These are phyloP conservation scores for Pungitius pungitius DNA, from an alignment of 2,113 vertebrate genomes.

Conservation along the genomic window DNA sequence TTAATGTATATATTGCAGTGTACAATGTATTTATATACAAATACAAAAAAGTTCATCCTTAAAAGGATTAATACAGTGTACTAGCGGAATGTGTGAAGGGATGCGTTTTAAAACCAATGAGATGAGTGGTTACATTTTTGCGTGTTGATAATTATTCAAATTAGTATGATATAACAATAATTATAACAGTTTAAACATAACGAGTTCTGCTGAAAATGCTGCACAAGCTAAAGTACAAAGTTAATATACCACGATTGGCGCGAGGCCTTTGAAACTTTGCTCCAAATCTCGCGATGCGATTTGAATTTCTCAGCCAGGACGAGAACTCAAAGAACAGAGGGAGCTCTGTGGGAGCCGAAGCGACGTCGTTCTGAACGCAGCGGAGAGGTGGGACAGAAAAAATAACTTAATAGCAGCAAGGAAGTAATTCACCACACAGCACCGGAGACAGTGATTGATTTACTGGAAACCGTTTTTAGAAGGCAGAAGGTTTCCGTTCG, in stretches of 20 bases:
- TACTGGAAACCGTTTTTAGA: background rate
- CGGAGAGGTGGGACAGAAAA: conserved; percentile 61
- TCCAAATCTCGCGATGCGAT: conserved; percentile 73
- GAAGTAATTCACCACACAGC: conserved; percentile 28
- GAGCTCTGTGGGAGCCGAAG: conserved; percentile 48
- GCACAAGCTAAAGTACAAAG: background rate
- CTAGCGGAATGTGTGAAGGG: background rate
- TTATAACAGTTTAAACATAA: background rate
- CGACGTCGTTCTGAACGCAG: conserved; percentile 56
- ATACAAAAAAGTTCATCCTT: background rate
- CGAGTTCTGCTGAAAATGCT: background rate
- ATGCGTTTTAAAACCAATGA: background rate
- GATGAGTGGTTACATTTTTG: background rate
- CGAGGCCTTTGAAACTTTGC: background rate
- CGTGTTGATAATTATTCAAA: background rate
- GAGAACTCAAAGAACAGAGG: conserved; percentile 68
- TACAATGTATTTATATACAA: background rate
- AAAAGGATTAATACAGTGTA: background rate
- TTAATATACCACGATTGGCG: background rate
- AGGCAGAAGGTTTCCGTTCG: conserved; percentile 4
- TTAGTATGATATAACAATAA: background rate
- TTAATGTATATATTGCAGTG: background rate
- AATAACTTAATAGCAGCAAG: conserved; percentile 34
- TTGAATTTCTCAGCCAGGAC: conserved; percentile 67
- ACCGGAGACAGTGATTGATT: background rate